Base-by-base conservation (phyloP, 2,888 invertebrate species). In the Diarsia brunnea region DNA sequence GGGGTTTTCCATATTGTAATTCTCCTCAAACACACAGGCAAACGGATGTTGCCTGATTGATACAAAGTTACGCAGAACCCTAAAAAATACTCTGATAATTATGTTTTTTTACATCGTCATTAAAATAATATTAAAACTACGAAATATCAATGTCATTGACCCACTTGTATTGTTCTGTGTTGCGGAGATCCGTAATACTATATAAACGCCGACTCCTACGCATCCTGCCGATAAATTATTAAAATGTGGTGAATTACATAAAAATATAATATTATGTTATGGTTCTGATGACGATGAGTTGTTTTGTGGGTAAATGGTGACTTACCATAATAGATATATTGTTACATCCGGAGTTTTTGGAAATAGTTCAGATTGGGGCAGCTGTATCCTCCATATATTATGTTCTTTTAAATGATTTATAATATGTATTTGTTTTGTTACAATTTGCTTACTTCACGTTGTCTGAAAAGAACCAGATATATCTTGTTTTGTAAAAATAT, bases 151-250 rank as follows among this genome's bases (percentile, higher is more conserved):
- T 80, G 80, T 80, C 79, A 84, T 87, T 87, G 87, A 85, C 87
- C 88, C 58, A 86, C 78, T 81, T 88, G 70, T 31, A 47, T 68
- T 76, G 79, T 78, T 73, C 73, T 79, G 72, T 83, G 75, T 66
- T 63, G 87, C 82, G 84, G 55, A 87, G 82, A 84, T 87, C 86
- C 86, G 86, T 72, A 78, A 47, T 75, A 67, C 65, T n/a, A 68
- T n/a, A 68, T 45, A 65, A 76, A 75, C 64, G 58, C 43, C 77
- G 73, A 86, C 84, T 83, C 88, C 87, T 75, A 88, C 87, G 78
- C 87, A 77, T 88, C 87, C 88, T 84, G 83, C 47, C 77, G 84
- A 86, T 89, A 87, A 75, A 11, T 64, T 16, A 64, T 73, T 60
- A 66, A 69, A 76, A 64, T 81, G 63, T 76, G n/a, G 27, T 53